phyloP scores from a whole-genome alignment of 1,140 invertebrate species.

The Brachystomella parvula region DNA sequence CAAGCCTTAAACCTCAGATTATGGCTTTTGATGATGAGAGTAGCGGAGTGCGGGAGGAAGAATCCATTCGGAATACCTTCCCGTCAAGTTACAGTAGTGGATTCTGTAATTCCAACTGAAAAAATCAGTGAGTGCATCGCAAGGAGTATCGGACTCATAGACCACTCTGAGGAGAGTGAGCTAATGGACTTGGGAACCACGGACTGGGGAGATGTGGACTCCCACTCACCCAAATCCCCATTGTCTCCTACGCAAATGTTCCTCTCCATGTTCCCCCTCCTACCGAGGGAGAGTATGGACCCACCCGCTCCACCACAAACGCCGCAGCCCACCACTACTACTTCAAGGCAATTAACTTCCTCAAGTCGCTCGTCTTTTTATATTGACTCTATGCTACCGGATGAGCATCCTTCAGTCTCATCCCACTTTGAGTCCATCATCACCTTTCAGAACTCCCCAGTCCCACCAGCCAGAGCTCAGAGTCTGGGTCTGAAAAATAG shows the following conservation, averaged over 20 bases:
- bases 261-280: conserved; percentile 34
- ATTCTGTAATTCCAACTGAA: conserved; percentile 13
- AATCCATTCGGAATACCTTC: neutral
- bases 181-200: conserved; percentile 31
- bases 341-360: conserved; percentile 7
- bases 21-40: no score
- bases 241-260: conserved; percentile 37
- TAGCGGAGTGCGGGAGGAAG: no score
- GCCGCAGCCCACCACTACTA: neutral
- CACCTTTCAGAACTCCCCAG: neutral
- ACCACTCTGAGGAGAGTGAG: conserved; percentile 14
- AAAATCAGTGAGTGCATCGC: conserved; percentile 38
- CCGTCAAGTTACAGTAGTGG: neutral
- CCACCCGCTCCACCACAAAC: neutral
- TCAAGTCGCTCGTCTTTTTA: conserved; percentile 27
- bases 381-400: conserved; percentile 36
- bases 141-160: conserved; percentile 34
- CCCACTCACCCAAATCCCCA: conserved; percentile 31
- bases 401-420: conserved; percentile 16
- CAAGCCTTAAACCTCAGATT: neutral
- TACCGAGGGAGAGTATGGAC: conserved; percentile 27
- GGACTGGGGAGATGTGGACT: conserved; percentile 23
- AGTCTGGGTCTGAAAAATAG: neutral
- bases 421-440: neutral
- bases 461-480: neutral